These are phyloP conservation scores for Imbricaverruca yamaguchii DNA, from an alignment of 2,888 invertebrate species.

Conservation along the genomic window DNA sequence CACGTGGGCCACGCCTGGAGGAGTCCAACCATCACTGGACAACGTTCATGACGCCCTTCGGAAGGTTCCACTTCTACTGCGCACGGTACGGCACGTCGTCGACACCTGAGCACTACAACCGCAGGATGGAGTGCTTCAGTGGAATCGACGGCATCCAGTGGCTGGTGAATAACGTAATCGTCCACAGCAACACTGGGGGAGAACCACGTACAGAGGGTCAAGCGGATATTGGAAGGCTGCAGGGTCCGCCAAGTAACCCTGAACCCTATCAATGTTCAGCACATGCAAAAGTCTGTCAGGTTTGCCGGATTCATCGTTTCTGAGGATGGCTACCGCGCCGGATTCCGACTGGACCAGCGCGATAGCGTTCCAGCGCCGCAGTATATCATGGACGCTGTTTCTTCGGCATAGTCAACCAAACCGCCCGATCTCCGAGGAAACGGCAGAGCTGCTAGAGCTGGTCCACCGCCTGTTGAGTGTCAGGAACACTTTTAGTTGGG, in stretches of 20 bases:
- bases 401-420: background rate
- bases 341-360: background rate
- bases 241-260: background rate
- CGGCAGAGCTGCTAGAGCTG: background rate
- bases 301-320: background rate
- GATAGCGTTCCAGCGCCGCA: background rate
- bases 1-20: background rate
- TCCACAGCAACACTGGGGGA: background rate
- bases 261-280: background rate
- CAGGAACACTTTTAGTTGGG: background rate
- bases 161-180: background rate
- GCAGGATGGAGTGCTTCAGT: constrained; percentile 21
- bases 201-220: background rate
- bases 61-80: constrained; percentile 23
- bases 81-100: constrained; percentile 23
- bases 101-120: background rate
- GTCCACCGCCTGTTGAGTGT: background rate
- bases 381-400: background rate
- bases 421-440: background rate
- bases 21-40: constrained; percentile 8
- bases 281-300: background rate
- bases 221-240: background rate
- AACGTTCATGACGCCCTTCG: constrained; percentile 28
- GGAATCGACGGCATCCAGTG: background rate
- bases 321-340: background rate